Evolutionary conservation across 2,797 vertebrate species (phyloP), one percentile per base, ranked within the genome.

Genomic region (Tiaroga cobitis): DNA sequence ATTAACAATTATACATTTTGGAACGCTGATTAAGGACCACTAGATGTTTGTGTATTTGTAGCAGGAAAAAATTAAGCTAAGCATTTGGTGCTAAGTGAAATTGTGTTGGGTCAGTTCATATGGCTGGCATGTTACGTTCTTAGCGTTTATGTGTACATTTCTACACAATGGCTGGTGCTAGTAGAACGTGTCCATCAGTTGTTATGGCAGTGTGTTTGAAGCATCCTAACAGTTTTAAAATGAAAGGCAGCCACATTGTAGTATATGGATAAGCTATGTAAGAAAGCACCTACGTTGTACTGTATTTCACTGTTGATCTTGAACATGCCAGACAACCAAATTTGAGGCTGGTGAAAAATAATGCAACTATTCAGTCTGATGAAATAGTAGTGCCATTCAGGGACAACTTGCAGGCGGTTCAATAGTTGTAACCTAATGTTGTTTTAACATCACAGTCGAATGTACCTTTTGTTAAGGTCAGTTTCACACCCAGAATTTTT

Each of bases 271-370:
- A 90, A 86, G 88, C 78, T 61, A 76, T 76, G 59, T 80, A 65
- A 49, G 54, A 63, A 65, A 39, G 78, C 77, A 85, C 39, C 85
- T 88, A 51, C 26, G 49, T 86, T 72, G 87, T 93, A 93, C 94
- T 92, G 93, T 94, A 94, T 90, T 86, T 96, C 95, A 94, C 94
- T 80, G 78, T 51, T 68, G 78, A 68, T 67, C 90, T 93, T 91
- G 90, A 90, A 91, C 89, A 80, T 94, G 90, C 82, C 89, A 89
- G 90, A 83, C 81, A 89, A 89, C 75, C 70, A 86, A 88, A 87
- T 85, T 87, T 63, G 65, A 76, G 41, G 81, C 70, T 87, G 34
- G 67, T 51, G 24, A 72, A 75, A 78, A 76, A 80, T 61, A 79
- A 85, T 67, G 80, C 76, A 80, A 81, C 74, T 85, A 39, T 75